Evolutionary conservation across 2,797 vertebrate species (phyloP).

Genomic region (Pachyuromys duprasi): DNA sequence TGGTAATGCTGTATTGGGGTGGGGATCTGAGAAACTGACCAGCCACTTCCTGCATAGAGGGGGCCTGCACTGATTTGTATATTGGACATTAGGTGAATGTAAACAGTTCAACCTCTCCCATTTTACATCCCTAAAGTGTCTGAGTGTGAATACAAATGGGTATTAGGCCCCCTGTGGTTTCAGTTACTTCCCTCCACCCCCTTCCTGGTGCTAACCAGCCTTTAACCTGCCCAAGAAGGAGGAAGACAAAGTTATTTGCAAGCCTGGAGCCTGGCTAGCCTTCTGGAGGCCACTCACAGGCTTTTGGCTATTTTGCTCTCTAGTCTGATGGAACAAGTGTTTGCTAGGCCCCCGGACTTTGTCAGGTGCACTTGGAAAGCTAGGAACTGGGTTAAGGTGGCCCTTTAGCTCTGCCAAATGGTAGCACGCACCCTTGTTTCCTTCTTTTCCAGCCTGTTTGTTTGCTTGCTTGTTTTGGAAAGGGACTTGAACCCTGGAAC

Average conservation of each 20-base stretch:
- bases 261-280: not conserved
- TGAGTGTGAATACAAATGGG: slow-evolving; percentile 76
- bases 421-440: not conserved
- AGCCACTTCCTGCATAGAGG: rapidly evolving
- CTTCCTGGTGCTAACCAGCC: slow-evolving; percentile 60
- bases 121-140: slow-evolving; percentile 74
- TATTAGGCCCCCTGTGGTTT: slow-evolving; percentile 75
- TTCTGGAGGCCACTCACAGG: not conserved
- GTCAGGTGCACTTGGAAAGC: not conserved
- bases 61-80: slow-evolving; percentile 57
- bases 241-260: slow-evolving; percentile 25
- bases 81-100: slow-evolving; percentile 74
- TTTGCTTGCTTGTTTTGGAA: not conserved
- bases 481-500: not conserved
- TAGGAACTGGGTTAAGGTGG: not conserved
- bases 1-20: rapidly evolving
- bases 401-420: not conserved
- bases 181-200: slow-evolving; percentile 63
- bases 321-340: slow-evolving; percentile 11
- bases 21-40: not conserved
- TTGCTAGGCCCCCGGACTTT: not conserved
- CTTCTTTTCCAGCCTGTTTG: not conserved
- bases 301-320: not conserved
- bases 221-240: slow-evolving; percentile 71
- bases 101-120: slow-evolving; percentile 65